phyloP scores from a whole-genome alignment of 2,113 vertebrate genomes.

The Megaceryle maxima region DNA sequence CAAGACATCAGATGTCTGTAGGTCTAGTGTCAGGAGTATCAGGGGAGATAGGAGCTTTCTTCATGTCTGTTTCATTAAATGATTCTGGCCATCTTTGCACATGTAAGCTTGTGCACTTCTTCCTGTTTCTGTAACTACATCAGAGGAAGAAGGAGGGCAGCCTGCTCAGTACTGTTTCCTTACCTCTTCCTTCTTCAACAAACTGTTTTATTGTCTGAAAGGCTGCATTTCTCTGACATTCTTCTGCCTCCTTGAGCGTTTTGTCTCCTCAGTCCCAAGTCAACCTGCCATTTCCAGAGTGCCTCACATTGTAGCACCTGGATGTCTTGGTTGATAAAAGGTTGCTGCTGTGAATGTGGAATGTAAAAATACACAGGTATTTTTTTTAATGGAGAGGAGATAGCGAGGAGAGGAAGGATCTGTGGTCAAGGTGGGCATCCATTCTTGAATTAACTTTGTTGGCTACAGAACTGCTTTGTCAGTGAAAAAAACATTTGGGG shows the following conservation, averaged over 20 bases:
- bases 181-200: not conserved
- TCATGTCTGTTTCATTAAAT: not conserved
- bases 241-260: not conserved
- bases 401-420: not conserved
- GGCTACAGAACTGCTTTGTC: conserved; percentile 50
- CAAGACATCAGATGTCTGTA: not conserved
- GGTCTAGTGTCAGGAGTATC: not conserved
- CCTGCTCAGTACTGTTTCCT: not conserved
- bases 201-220: not conserved
- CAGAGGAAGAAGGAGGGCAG: not conserved
- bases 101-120: not conserved
- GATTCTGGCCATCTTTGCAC: not conserved
- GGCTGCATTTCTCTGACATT: not conserved
- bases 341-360: not conserved
- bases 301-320: not conserved
- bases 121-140: not conserved
- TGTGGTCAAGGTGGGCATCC: conserved; percentile 1
- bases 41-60: not conserved
- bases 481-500: conserved; percentile 30
- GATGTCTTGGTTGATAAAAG: not conserved
- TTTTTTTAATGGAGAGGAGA: not conserved
- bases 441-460: conserved; percentile 39
- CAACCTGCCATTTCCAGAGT: not conserved
- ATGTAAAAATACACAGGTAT: not conserved
- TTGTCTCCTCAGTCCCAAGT: not conserved